These are phyloP conservation scores for Macrobrachium nipponense DNA, from an alignment of 1,140 invertebrate genomes.

Conservation along the genomic window DNA sequence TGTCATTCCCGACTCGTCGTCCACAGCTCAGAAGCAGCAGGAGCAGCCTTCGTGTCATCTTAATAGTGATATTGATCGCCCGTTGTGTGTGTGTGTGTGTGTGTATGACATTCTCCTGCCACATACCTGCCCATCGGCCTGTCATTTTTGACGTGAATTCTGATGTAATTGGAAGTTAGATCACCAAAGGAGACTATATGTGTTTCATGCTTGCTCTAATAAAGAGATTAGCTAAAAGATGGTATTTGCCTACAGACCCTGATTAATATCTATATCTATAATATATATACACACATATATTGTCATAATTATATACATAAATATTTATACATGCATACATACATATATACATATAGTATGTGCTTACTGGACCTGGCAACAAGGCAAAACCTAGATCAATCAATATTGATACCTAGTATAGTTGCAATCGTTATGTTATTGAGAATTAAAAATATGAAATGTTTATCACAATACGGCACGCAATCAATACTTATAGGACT, in stretches of 20 bases:
- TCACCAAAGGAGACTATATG: neutral
- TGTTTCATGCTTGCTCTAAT: neutral
- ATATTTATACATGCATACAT: neutral
- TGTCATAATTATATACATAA: constrained; percentile 4
- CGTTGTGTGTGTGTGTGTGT: constrained; percentile 37
- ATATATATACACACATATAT: constrained; percentile 31
- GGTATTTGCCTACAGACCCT: constrained; percentile 20
- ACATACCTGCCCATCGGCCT: neutral
- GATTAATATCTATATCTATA: constrained; percentile 40
- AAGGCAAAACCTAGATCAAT: no score
- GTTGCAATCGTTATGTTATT: no score
- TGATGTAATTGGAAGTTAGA: neutral
- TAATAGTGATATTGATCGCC: neutral
- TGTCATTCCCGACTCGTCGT: no score
- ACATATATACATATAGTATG: neutral
- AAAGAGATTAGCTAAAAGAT: neutral
- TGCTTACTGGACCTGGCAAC: no score
- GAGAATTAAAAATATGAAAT: neutral
- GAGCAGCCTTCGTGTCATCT: no score
- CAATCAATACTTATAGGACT: no score
- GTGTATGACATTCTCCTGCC: constrained; percentile 3
- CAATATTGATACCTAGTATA: no score
- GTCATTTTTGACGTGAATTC: neutral
- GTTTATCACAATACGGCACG: no score
- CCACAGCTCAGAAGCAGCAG: no score